Evolutionary conservation across 2,888 invertebrate genomes (phyloP), one percentile per base, ranked within the genome.

Genomic region (Rhimphoctona megacephalus): DNA sequence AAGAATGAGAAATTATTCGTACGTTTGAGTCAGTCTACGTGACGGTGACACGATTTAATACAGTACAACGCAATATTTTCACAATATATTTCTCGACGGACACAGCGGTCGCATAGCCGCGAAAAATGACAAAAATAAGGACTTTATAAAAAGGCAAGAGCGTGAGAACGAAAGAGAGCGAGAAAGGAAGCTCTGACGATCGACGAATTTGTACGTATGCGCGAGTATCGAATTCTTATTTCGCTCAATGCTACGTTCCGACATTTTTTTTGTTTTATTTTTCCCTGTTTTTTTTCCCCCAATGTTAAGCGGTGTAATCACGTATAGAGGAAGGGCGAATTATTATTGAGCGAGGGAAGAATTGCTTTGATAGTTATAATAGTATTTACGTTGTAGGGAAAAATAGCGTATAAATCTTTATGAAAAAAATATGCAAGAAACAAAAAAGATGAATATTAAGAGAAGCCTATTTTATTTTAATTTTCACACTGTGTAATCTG

Each of bases 391-490:
- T 86, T 86, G 74, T 86, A 86, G 81, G 84, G 57, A 61, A 82
- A 70, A 57, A 82, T 88, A 85, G 79, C 70, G 70, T 81, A 79
- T 80, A 78, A 82, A 82, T 78, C 81, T 80, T 79, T 82, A 82
- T 85, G 82, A 39, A 39, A 82, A 81, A 76, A 87, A 54, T 30
- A 61, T 30, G 61, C 61, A 72, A 73, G 73, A 64, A 83, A 39
- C 17, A 74, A 69, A 70, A 76, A 54, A 39, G 54, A 72, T 61
- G 22, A 73, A 57, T 17, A 73, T 8, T 52, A 73, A 61, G 74
- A 74, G 90, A 91, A 90, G 90, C 90, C 91, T 91, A 93, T 92
- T 61, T 61, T 91, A 91, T 93, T 92, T 92, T 89, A 91, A 89
- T 88, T 90, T 91, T 89, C 89, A 89, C 88, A 89, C 85, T 90